Evolutionary conservation across 2,888 invertebrate species (phyloP).

Genomic region (Fissipunctia ypsillon): DNA sequence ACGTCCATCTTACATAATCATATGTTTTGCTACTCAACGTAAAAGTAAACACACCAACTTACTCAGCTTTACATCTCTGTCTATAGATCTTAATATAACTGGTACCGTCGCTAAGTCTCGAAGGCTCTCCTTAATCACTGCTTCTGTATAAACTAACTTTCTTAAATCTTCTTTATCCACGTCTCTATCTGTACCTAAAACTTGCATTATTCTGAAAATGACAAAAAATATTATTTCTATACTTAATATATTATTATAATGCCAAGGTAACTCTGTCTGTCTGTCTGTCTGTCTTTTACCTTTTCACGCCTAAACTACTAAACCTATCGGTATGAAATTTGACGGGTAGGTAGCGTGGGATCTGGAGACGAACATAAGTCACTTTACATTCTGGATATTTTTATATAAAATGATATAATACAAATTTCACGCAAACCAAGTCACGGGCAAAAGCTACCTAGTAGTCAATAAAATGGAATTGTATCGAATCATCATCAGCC

Average conservation of each 20-base stretch:
- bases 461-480: background rate
- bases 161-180: constrained; percentile 11
- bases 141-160: constrained; percentile 18
- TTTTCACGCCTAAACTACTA: background rate
- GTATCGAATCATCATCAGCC: background rate
- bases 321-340: background rate
- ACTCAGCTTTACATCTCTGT: constrained; percentile 27
- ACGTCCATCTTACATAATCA: too few relatives aligned
- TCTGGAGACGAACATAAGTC: background rate
- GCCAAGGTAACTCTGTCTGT: too few relatives aligned
- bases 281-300: too few relatives aligned
- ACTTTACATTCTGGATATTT: background rate
- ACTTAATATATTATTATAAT: background rate
- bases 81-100: background rate
- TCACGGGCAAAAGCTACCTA: too few relatives aligned
- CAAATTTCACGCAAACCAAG: too few relatives aligned
- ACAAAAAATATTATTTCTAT: background rate
- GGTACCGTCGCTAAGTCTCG: background rate
- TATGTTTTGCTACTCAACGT: too few relatives aligned
- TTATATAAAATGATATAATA: background rate
- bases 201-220: constrained; percentile 26
- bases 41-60: background rate
- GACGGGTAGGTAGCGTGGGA: background rate
- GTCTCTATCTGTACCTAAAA: constrained; percentile 8
- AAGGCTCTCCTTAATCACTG: constrained; percentile 13